Evolutionary conservation across 2,888 invertebrate species (phyloP), one percentile per base, ranked within the genome.

Genomic region (Pandemis corylana): DNA sequence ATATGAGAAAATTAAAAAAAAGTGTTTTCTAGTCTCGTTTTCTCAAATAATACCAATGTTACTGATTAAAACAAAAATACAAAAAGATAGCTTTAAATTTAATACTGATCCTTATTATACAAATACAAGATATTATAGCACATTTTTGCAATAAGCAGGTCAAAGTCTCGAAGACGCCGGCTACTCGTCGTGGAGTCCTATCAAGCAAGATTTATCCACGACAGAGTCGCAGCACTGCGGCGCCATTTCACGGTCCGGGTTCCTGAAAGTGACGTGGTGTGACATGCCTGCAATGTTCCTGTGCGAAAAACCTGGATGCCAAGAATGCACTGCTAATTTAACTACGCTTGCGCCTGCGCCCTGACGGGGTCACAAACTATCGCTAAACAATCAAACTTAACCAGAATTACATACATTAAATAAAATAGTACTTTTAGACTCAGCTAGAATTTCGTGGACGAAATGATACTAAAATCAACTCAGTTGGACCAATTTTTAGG

Each of bases 221-320:
- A 77, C 79, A 51, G 76, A 81, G 66, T 53, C 71, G 4, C 83
- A 85, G 72, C 84, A 83, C 5, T 89, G 89, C 59, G 89, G 89
- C 5, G 86, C 87, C 20, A 82, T 89, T 15, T 83, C 87, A 7
- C 83, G 86, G 71, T 84, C 84, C 49, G 89, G 89, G 5, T 87
- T 85, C 65, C 83, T 87, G 2, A 75, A 83, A 71, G 81, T 85
- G 72, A 80, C 81, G 0, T 76, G 71, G 46, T 89, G 88, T 67
- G 82, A 85, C 2, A 73, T 76, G 7, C 86, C 86, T 6, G 87
- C 86, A 0, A 89, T 89, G 89, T 88, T 84, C 61, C 77, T 88
- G 2, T 88, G 89, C 78, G 87, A 89, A 80, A 87, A 78, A 79
- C 13, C 69, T 1, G 59, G 59, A 5, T 59, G 59, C 28, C 28